A percentile compares a stretch with the other conserved stretches of the same genome.
These are phyloP conservation scores for Girardinichthys multiradiatus DNA, from an alignment of 2,113 vertebrate species.

Conservation along the genomic window DNA sequence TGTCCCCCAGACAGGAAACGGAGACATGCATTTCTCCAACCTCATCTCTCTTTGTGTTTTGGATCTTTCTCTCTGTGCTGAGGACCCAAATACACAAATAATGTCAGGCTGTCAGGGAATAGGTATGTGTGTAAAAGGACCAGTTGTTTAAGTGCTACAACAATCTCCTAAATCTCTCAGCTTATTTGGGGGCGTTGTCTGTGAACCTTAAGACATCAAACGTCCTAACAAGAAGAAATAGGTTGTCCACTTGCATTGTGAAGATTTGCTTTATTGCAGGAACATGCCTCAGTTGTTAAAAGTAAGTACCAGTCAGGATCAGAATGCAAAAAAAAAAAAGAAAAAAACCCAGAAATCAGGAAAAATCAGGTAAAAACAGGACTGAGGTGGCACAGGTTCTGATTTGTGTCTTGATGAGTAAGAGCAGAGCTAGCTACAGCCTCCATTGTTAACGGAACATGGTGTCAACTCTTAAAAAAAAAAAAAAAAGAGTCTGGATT, in stretches of 20 bases:
- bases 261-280: constrained; percentile 34
- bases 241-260: constrained; percentile 1
- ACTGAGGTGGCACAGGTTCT: constrained; percentile 53
- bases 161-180: constrained; percentile 18
- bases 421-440: constrained; percentile 72
- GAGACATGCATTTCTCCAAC: constrained; percentile 4
- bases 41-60: not conserved
- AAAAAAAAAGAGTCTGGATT: not conserved
- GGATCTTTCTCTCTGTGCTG: not conserved
- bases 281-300: constrained; percentile 35
- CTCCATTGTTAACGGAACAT: constrained; percentile 68
- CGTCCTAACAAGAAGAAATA: not conserved
- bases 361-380: constrained; percentile 34
- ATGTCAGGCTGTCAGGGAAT: constrained; percentile 11
- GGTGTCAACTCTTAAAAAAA: constrained; percentile 38
- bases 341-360: not conserved
- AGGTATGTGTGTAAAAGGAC: not conserved
- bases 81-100: constrained; percentile 9
- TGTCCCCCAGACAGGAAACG: constrained; percentile 35
- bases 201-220: constrained; percentile 32
- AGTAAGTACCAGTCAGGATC: not conserved
- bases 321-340: not conserved
- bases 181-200: not conserved
- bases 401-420: constrained; percentile 31
- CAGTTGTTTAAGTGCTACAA: not conserved